Evolutionary conservation across 2,888 invertebrate genomes (phyloP).

Genomic region (Ceramica pisi): DNA sequence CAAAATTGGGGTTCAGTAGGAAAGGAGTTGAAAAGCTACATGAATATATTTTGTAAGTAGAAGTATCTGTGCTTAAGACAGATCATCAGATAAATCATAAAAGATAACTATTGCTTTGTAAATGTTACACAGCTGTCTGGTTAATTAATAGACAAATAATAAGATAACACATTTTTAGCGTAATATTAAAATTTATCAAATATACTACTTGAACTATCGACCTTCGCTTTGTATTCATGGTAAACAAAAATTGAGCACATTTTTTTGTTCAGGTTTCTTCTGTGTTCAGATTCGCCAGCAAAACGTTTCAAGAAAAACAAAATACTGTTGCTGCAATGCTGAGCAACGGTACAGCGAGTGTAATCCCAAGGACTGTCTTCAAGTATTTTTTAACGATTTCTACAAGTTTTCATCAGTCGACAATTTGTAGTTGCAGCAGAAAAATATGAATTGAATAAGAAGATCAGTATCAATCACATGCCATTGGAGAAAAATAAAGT

Average conservation of each 20-base stretch:
- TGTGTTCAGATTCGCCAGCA: not conserved
- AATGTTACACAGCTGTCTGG: not conserved
- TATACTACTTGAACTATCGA: not conserved
- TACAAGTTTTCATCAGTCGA: not conserved
- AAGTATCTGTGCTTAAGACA: not conserved
- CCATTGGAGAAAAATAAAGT: conserved; percentile 8
- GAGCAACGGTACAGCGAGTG: not conserved
- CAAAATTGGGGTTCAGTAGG: too few species aligned
- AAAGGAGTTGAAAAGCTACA: too few species aligned
- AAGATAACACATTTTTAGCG: not conserved
- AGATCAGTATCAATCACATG: not conserved
- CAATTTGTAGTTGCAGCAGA: not conserved
- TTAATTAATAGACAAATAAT: not conserved
- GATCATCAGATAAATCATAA: not conserved
- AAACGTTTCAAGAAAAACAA: not conserved
- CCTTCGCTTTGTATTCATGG: not conserved
- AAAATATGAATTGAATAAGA: not conserved
- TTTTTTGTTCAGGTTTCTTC: not conserved
- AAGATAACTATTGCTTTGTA: not conserved
- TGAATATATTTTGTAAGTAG: not conserved
- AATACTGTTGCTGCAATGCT: not conserved
- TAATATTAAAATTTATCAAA: not conserved
- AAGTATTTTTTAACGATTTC: too few species aligned
- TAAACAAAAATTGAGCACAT: not conserved
- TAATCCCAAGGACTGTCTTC: not conserved